phyloP scores from a whole-genome alignment of 1,140 invertebrate species.

The Drosophila sturtevanti region DNA sequence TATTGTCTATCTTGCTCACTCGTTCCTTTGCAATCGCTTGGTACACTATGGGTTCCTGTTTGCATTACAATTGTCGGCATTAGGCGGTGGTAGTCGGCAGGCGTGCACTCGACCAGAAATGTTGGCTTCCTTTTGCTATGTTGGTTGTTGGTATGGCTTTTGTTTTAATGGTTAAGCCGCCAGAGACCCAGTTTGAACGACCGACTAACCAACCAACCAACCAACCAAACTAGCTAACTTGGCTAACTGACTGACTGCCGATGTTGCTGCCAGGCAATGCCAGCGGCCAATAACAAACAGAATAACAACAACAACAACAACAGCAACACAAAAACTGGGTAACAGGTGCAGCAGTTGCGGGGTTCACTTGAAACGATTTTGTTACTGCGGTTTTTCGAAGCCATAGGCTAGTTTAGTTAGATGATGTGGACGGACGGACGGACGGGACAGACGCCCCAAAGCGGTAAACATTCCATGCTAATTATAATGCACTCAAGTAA shows the following conservation, averaged over 20 bases:
- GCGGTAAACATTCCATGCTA: slow-evolving; percentile 22
- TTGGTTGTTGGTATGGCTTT: slow-evolving; percentile 29
- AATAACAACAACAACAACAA: background rate
- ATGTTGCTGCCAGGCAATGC: slow-evolving; percentile 29
- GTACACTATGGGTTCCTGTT: slow-evolving; percentile 74
- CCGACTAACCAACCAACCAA: slow-evolving; percentile 64
- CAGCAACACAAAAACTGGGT: slow-evolving; percentile 56
- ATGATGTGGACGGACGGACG: slow-evolving; percentile 23
- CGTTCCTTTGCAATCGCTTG: slow-evolving; percentile 14
- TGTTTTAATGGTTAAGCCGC: slow-evolving; percentile 41
- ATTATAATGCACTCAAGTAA: slow-evolving; percentile 3
- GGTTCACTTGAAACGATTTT: slow-evolving; percentile 34
- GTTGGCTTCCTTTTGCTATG: slow-evolving; percentile 69
- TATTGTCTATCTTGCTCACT: slow-evolving; percentile 19
- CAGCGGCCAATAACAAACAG: slow-evolving; percentile 17
- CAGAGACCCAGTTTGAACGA: slow-evolving; percentile 68
- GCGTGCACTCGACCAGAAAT: slow-evolving; percentile 69
- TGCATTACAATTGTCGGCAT: slow-evolving; percentile 63
- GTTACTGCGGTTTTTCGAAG: slow-evolving; percentile 52
- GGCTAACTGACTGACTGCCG: background rate
- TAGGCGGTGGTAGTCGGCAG: background rate
- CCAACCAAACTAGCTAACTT: background rate
- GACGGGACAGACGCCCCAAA: slow-evolving; percentile 2
- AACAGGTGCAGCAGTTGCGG: slow-evolving; percentile 59
- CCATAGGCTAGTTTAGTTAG: slow-evolving; percentile 47